These are phyloP conservation scores for Plodia interpunctella DNA, from an alignment of 1,140 invertebrate genomes.

Conservation along the genomic window DNA sequence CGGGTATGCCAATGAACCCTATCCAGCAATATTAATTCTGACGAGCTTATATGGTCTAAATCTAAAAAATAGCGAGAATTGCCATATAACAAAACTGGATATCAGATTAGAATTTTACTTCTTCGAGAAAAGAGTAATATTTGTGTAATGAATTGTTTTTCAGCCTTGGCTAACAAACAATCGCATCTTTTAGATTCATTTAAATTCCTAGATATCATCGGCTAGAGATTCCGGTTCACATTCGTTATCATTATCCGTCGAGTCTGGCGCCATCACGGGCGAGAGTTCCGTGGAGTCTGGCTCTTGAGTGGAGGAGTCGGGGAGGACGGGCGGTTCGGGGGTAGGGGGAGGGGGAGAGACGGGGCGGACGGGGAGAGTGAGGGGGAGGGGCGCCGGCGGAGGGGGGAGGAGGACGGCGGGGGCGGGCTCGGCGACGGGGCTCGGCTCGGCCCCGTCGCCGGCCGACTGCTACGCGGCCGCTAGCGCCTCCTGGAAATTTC, in stretches of 20 bases:
- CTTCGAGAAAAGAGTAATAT: too few relatives aligned
- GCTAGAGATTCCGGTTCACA: background rate
- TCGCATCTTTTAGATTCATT: too few relatives aligned
- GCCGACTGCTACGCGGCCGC: slow-evolving; percentile 53
- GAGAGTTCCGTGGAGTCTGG: slow-evolving; percentile 31
- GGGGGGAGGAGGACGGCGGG: slow-evolving; percentile 28
- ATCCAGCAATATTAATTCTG: too few relatives aligned
- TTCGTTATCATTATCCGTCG: slow-evolving; percentile 8
- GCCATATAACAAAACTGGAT: too few relatives aligned
- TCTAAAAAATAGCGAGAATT: too few relatives aligned
- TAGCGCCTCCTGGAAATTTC: slow-evolving; percentile 76
- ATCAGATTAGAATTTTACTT: too few relatives aligned
- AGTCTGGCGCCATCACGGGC: slow-evolving; percentile 28
- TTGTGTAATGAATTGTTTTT: too few relatives aligned
- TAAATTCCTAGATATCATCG: too few relatives aligned
- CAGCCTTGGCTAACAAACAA: too few relatives aligned
- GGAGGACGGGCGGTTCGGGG: slow-evolving; percentile 27
- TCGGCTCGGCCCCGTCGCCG: slow-evolving; percentile 40
- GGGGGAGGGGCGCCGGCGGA: slow-evolving; percentile 26
- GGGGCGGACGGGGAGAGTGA: slow-evolving; percentile 20
- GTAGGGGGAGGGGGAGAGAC: slow-evolving; percentile 33
- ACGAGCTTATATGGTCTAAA: too few relatives aligned
- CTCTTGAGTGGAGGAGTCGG: background rate
- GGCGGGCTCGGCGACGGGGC: slow-evolving; percentile 27
- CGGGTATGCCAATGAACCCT: too few relatives aligned